phyloP scores from a whole-genome alignment of 2,113 vertebrate genomes.

The Hirundichthys speculiger region DNA sequence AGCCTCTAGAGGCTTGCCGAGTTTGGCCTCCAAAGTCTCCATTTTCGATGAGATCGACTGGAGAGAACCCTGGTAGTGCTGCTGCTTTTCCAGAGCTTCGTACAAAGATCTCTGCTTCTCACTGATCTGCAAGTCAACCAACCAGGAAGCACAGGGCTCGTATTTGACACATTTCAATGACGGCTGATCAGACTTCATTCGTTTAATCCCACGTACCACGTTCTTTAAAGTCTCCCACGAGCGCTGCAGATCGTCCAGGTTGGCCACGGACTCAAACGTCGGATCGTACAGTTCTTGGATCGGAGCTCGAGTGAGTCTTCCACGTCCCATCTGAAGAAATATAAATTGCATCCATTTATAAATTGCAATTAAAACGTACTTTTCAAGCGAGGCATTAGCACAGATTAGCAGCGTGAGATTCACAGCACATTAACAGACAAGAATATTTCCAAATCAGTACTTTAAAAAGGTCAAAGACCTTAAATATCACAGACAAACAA shows the following conservation, averaged over 20 bases:
- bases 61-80: slow-evolving; percentile 92
- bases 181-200: too few species aligned
- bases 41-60: slow-evolving; percentile 96
- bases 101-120: slow-evolving; percentile 97
- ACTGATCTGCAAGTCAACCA: slow-evolving; percentile 84
- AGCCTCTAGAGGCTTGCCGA: slow-evolving; percentile 85
- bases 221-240: slow-evolving; percentile 99
- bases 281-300: slow-evolving; percentile 87
- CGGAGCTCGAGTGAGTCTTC: slow-evolving; percentile 79
- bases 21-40: slow-evolving; percentile 88
- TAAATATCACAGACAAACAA: too few species aligned
- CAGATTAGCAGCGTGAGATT: too few species aligned
- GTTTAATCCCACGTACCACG: slow-evolving; percentile 94
- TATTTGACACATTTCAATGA: background rate
- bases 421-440: too few species aligned
- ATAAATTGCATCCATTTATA: background rate
- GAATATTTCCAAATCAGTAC: too few species aligned
- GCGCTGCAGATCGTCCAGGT: slow-evolving; percentile 92
- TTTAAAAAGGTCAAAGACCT: too few species aligned
- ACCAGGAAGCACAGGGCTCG: background rate
- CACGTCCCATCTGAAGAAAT: slow-evolving; percentile 79
- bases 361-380: slow-evolving; percentile 13
- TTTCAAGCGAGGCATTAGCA: too few species aligned
- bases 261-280: slow-evolving; percentile 86
- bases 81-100: slow-evolving; percentile 94